phyloP scores from a whole-genome alignment of 2,888 invertebrate species.

The Cabera pusaria region DNA sequence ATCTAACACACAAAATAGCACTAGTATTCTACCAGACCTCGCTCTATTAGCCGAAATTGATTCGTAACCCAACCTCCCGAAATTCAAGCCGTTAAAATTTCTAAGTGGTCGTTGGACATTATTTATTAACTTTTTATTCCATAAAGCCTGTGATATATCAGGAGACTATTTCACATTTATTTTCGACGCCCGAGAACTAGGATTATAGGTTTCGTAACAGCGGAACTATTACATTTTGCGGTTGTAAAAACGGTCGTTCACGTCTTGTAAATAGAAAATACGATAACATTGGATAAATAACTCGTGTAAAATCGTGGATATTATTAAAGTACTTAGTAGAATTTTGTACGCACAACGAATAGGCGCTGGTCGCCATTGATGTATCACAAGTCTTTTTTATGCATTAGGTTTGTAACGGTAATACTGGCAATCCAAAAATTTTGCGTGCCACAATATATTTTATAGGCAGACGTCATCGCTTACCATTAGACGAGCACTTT shows the following conservation, averaged over 20 bases:
- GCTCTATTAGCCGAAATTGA: background rate
- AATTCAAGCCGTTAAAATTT: background rate
- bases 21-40: too few relatives aligned
- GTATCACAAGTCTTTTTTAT: too few relatives aligned
- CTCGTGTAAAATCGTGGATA: too few relatives aligned
- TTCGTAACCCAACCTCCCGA: background rate
- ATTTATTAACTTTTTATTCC: slow-evolving; percentile 1
- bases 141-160: background rate
- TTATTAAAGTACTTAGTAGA: too few relatives aligned
- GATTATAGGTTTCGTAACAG: slow-evolving; percentile 1
- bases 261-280: slow-evolving; percentile 6
- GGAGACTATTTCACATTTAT: slow-evolving; percentile 2
- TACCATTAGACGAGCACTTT: too few relatives aligned
- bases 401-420: too few relatives aligned
- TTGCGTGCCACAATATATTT: too few relatives aligned
- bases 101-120: slow-evolving; percentile 4
- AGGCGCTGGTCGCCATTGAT: too few relatives aligned
- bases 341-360: too few relatives aligned
- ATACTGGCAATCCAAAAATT: too few relatives aligned
- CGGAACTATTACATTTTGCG: slow-evolving; percentile 5
- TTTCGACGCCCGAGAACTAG: background rate
- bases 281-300: background rate
- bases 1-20: too few relatives aligned
- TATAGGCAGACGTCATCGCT: too few relatives aligned
- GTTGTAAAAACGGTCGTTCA: slow-evolving; percentile 4